A percentile compares a stretch with the other conserved stretches of the same genome.
These are phyloP conservation scores for Brachionus plicatilis DNA, from an alignment of 1,140 invertebrate species.

Conservation along the genomic window DNA sequence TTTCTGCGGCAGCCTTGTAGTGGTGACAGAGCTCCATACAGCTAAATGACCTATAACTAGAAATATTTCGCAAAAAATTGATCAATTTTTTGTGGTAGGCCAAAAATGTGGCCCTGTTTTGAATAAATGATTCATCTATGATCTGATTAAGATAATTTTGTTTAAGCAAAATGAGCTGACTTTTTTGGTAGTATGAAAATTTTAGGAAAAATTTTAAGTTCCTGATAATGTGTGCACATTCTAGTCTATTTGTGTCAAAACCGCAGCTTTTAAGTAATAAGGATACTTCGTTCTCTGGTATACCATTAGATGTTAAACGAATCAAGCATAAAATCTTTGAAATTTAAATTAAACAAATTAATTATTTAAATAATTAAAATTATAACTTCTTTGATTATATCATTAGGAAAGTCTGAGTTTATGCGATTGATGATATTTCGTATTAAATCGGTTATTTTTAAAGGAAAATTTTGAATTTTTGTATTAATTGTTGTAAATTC, in stretches of 20 bases:
- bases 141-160: background rate
- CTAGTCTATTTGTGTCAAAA: background rate
- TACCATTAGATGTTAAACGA: background rate
- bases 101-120: background rate
- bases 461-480: constrained; percentile 47
- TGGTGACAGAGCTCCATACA: background rate
- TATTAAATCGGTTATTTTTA: constrained; percentile 45
- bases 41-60: background rate
- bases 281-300: constrained; percentile 6
- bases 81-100: constrained; percentile 15
- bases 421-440: constrained; percentile 46
- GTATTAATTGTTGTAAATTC: constrained; percentile 48
- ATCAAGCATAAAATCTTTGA: background rate
- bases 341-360: background rate
- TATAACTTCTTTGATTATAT: constrained; percentile 27
- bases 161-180: background rate
- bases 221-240: constrained; percentile 14
- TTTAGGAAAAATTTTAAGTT: background rate
- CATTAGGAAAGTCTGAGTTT: constrained; percentile 45
- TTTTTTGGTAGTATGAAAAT: background rate
- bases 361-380: background rate
- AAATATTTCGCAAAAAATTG: background rate
- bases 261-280: background rate
- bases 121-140: background rate
- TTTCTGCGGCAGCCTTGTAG: background rate